Conservation (phyloP, 92 coral and sea anemone species). For the Pocillopora meandrina region DNA sequence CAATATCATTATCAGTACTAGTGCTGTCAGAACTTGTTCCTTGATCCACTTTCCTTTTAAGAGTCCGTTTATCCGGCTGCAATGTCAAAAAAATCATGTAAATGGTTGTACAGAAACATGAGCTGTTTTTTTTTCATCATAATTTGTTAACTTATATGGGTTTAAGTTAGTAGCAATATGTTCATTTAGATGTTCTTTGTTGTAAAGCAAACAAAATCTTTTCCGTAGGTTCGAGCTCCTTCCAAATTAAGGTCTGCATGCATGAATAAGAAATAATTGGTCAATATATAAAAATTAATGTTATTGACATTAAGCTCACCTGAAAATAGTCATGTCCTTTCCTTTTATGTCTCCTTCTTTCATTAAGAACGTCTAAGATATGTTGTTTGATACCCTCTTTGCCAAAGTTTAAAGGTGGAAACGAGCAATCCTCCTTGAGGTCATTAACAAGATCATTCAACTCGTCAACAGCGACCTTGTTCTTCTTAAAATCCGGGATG, state of each 20-base stretch:
- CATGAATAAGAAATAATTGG: not conserved
- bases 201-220: not conserved
- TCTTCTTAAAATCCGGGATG: constrained; percentile 10
- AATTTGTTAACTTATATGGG: not conserved
- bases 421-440: constrained; percentile 14
- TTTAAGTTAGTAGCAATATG: not conserved
- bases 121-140: not conserved
- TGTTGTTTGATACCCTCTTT: constrained; percentile 23
- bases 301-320: constrained; percentile 10
- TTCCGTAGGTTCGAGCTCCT: not conserved
- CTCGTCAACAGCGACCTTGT: constrained; percentile 2
- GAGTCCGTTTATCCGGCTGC: constrained; percentile 32
- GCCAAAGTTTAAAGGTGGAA: constrained; percentile 8
- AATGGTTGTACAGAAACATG: not conserved
- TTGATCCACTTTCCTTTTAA: constrained; percentile 22
- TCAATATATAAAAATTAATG: not conserved
- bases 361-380: constrained; percentile 1
- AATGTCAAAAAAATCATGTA: not conserved
- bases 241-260: constrained; percentile 2
- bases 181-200: not conserved
- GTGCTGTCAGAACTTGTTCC: constrained; percentile 3
- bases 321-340: constrained; percentile 15
- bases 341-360: not conserved
- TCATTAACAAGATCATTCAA: constrained; percentile 1
- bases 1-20: not conserved